Evolutionary conservation across 2,113 vertebrate species (phyloP).

Genomic region (Phocoena sinus): DNA sequence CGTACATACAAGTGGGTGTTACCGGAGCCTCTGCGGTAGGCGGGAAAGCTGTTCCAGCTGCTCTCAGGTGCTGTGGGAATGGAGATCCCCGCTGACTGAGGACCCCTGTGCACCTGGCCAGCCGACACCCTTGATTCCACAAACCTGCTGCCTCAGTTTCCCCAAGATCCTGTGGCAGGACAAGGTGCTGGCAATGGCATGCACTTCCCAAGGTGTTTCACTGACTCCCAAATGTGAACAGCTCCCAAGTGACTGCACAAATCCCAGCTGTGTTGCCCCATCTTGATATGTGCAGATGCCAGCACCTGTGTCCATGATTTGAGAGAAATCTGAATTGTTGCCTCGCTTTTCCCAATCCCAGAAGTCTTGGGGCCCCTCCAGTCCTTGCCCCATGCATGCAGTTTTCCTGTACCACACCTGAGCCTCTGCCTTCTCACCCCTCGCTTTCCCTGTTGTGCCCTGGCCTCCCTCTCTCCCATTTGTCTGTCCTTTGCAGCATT

Average conservation of each 20-base stretch:
- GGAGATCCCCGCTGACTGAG: accelerated
- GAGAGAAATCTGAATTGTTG: background rate
- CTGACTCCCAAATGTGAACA: too few species aligned
- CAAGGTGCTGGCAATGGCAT: accelerated
- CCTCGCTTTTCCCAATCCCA: background rate
- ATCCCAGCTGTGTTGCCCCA: background rate
- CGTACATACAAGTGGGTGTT: too few species aligned
- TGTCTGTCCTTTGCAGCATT: background rate
- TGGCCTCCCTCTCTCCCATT: background rate
- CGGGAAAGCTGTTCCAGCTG: too few species aligned
- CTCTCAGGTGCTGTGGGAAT: background rate
- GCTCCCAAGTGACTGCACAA: background rate
- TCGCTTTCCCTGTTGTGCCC: too few species aligned
- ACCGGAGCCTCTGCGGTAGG: accelerated
- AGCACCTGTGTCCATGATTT: accelerated
- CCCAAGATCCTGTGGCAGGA: background rate
- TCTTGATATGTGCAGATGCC: accelerated
- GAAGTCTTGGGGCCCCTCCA: background rate
- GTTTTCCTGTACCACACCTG: accelerated
- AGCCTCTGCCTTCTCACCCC: background rate
- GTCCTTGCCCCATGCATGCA: background rate
- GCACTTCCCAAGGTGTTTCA: background rate
- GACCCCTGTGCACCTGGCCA: background rate
- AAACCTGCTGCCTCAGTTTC: background rate
- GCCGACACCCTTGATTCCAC: accelerated